Evolutionary conservation across 2,797 vertebrate genomes (phyloP), one percentile per base, ranked within the genome.

Genomic region (Echiichthys vipera): DNA sequence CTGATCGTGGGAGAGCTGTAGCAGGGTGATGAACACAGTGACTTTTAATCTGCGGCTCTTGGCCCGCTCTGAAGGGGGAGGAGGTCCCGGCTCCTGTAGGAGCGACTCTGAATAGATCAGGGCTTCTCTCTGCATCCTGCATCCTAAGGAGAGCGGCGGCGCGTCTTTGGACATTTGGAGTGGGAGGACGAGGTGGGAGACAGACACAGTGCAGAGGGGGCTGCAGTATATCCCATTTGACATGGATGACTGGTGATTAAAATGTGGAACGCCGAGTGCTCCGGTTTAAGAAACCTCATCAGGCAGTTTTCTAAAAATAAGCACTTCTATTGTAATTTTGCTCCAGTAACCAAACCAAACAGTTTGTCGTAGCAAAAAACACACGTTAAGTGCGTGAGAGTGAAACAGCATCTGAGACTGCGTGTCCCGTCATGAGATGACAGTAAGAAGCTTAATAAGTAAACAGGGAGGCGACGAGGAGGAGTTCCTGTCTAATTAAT

Each of bases 11-110:
- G 46, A 78, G 71, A 14, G 72, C 85, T 88, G 88, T 66, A 85
- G 88, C 81, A 58, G 84, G 81, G 73, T 63, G 87, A 84, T 82
- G 87, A 91, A 85, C 89, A 85, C 85, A 51, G 63, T 69, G 89
- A 90, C 88, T 91, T 86, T 84, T 92, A 90, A 89, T 90, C 88
- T 84, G 74, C 74, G 62, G 81, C 71, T 84, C 83, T 71, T 54
- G 50, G 62, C 78, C 75, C 76, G 72, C 65, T 56, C 47, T 74
- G 71, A 80, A 79, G 83, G 73, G n/a, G 81, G 81, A 73, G 78
- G 80, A 77, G 78, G 85, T 84, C 81, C 69, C 37, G 12, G 37
- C 78, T 90, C 79, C 74, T 84, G 77, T 61, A 77, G 81, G 83
- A 88, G 88, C 84, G 37, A 7, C 55, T 83, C 70, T 89, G 83